Evolutionary conservation across 2,113 vertebrate species (phyloP), one percentile per base, ranked within the genome.

Genomic region (Rutilus rutilus): DNA sequence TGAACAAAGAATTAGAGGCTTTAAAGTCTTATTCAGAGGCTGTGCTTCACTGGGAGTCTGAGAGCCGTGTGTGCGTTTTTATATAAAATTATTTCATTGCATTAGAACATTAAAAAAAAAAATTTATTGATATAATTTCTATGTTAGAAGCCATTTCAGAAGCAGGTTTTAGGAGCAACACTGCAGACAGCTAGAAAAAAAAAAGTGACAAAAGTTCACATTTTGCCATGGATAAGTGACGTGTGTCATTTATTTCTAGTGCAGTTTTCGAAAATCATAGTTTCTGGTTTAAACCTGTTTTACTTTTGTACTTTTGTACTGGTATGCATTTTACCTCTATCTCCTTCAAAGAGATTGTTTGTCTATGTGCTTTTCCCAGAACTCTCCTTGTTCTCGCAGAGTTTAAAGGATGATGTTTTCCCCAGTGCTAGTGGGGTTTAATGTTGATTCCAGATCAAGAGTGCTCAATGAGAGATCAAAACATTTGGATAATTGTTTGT

Each of bases 291-390:
- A 5, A 52, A 52, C 1, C 50, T 15, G 50, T 52, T 52, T 52
- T 52, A 4, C 14, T 52, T 52, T 17, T 52, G 50, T 15, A 50
- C 15, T 4, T 50, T 50, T 50, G 47, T n/a, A n/a, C 59, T 64
- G 57, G 39, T 64, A 45, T 45, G 45, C 36, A 27, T 42, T 64
- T 14, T 25, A 62, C 12, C 59, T 62, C 36, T 80, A 45, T 23
- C 57, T 80, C 39, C 33, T 42, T 79, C 54, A 79, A 60, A 39
- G 77, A 60, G 77, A 79, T 9, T 60, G 23, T 47, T 74, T 47
- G 9, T 25, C 36, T n/a, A 4, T 50, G 33, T 62, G 54, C 5
- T 79, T 79, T 12, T 42, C 54, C 23, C 10, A 59, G 54, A 78
- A 78, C 14, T 21, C 27, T 27, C 21, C 6, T 78, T 64, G 59